Evolutionary conservation across 2,888 invertebrate genomes (phyloP).

Genomic region (Acleris laterana): DNA sequence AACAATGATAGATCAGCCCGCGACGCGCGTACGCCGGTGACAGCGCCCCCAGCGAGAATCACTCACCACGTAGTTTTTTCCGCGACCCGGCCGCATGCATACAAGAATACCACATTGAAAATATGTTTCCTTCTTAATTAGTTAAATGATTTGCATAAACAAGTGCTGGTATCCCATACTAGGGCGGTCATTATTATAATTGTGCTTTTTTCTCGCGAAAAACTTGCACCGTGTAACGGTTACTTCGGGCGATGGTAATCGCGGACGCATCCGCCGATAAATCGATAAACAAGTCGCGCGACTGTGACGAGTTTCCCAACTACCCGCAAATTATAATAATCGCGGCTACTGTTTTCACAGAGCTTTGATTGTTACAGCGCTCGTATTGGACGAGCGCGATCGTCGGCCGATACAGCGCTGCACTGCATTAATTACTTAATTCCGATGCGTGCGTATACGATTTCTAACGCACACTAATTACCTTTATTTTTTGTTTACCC

Average conservation of each 20-base stretch:
- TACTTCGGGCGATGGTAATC: constrained; percentile 70
- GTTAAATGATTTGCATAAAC: constrained; percentile 77
- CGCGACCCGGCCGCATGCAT: constrained; percentile 62
- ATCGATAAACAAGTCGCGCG: constrained; percentile 77
- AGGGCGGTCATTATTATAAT: constrained; percentile 81
- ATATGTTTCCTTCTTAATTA: constrained; percentile 78
- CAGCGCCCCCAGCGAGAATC: constrained; percentile 59
- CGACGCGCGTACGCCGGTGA: constrained; percentile 60
- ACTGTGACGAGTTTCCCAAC: constrained; percentile 74
- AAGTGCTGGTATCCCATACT: constrained; percentile 75
- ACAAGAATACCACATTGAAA: constrained; percentile 73
- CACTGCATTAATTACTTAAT: constrained; percentile 77
- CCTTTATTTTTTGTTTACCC: constrained; percentile 67
- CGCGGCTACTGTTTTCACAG: constrained; percentile 69
- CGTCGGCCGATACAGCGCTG: constrained; percentile 71
- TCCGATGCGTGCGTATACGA: constrained; percentile 78
- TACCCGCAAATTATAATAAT: constrained; percentile 70
- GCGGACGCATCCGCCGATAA: constrained; percentile 76
- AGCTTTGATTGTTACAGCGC: constrained; percentile 62
- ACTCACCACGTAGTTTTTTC: constrained; percentile 57
- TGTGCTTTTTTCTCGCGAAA: constrained; percentile 75
- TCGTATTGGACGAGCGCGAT: constrained; percentile 67
- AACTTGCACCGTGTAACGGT: constrained; percentile 75
- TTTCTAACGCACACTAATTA: constrained; percentile 78
- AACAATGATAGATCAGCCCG: constrained; percentile 61